These are phyloP conservation scores for Acrobasis repandana DNA, from an alignment of 2,888 invertebrate genomes.

Conservation along the genomic window DNA sequence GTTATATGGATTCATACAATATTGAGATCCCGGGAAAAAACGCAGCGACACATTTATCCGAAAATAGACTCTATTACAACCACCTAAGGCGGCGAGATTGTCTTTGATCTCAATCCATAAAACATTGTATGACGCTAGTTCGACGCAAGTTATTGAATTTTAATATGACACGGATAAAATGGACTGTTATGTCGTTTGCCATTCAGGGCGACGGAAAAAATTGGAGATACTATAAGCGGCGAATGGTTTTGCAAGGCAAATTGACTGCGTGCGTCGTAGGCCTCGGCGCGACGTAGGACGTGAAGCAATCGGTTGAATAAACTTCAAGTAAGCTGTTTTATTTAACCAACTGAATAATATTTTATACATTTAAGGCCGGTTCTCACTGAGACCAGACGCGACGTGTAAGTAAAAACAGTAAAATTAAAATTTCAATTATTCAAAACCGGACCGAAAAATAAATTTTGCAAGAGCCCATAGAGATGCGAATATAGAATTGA, in stretches of 20 bases:
- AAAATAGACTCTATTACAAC: conserved; percentile 49
- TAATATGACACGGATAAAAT: conserved; percentile 50
- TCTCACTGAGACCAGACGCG: too few relatives aligned
- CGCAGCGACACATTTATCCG: conserved; percentile 34
- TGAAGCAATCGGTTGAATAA: neutral
- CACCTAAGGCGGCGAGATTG: conserved; percentile 41
- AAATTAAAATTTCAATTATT: too few relatives aligned
- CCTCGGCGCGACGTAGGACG: neutral
- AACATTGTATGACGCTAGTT: conserved; percentile 63
- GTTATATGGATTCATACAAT: conserved; percentile 66
- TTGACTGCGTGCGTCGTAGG: neutral
- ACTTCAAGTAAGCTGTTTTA: neutral
- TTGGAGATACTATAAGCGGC: conserved; percentile 1
- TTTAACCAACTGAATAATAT: too few relatives aligned
- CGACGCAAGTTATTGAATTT: conserved; percentile 70
- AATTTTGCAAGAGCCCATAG: too few relatives aligned
- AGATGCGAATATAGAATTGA: too few relatives aligned
- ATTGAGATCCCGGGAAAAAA: conserved; percentile 48
- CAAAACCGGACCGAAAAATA: too few relatives aligned
- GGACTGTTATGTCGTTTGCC: conserved; percentile 42
- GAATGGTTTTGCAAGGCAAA: conserved; percentile 3
- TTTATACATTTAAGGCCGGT: too few relatives aligned
- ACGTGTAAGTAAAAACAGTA: too few relatives aligned
- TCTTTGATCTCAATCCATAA: conserved; percentile 62
- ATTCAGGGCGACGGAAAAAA: conserved; percentile 35